These are phyloP conservation scores for Trinectes maculatus DNA, from an alignment of 2,113 vertebrate species.

Conservation along the genomic window DNA sequence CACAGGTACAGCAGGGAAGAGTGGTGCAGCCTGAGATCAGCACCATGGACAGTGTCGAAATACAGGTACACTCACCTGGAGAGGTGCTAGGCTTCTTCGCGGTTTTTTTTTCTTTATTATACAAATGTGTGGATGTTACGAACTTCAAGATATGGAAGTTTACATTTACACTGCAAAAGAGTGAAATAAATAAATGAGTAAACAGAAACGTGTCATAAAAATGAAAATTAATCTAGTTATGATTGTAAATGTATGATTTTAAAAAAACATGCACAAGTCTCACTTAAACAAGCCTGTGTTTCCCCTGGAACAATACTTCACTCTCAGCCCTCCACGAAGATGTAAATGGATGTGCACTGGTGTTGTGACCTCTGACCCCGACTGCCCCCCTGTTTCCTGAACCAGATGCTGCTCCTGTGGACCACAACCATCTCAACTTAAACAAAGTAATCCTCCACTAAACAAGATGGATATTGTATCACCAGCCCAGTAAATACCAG, in stretches of 20 bases:
- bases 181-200: background rate
- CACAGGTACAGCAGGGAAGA: constrained; percentile 24
- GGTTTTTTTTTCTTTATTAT: no score
- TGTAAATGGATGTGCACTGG: constrained; percentile 76
- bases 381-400: constrained; percentile 75
- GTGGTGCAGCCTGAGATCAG: constrained; percentile 46
- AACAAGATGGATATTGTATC: constrained; percentile 82
- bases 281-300: constrained; percentile 57
- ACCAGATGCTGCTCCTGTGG: constrained; percentile 79
- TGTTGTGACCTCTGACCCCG: constrained; percentile 76
- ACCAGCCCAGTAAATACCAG: constrained; percentile 63
- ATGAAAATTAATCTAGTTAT: background rate
- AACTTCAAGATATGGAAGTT: background rate
- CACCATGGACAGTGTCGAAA: constrained; percentile 68
- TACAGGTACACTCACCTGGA: constrained; percentile 61
- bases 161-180: background rate
- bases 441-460: constrained; percentile 81
- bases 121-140: background rate
- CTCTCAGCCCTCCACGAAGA: constrained; percentile 62
- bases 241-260: constrained; percentile 4
- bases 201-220: background rate
- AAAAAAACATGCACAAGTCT: constrained; percentile 5
- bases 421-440: constrained; percentile 72
- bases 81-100: background rate
- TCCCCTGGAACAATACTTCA: constrained; percentile 65